Base-by-base conservation (phyloP, 2,888 invertebrate genomes). In the Euphydryas editha region DNA sequence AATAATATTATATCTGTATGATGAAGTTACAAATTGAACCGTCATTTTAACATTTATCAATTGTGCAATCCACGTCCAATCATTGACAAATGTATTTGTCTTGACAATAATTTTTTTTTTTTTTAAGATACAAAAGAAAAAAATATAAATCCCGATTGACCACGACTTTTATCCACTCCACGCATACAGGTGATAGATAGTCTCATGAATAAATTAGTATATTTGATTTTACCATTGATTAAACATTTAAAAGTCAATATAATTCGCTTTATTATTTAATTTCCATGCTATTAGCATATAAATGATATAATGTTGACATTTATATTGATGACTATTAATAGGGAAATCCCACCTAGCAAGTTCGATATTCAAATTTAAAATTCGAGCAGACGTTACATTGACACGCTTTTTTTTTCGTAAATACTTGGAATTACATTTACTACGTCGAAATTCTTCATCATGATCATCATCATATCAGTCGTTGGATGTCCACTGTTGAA, bases 221-320 rank as follows among this genome's bases (percentile, higher is more conserved):
- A 63, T 69, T 66, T 56, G 59, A 66, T 57, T 60, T 63, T 58
- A 46, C 51, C 24, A 60, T 59, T 61, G 68, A 62, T 65, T 62
- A 59, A 66, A 59, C 56, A 69, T 69, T 62, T 44, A 69, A 69
- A 60, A 62, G 39, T 59, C 59, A 59, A 56, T 65, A 54, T 59
- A 62, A 62, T n/a, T 59, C 46, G 59, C 59, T 47, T 54, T 24
- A 62, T 36, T 59, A 47, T 47, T 39, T 18, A 20, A 24, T 51
- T 56, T 56, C 51, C 20, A 58, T 30, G 42, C 30, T 4, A 58
- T 47, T 46, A 17, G 18, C 58, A 59, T 46, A 24, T 39, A 42
- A n/a, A 15, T 51, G 24, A 51, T 46, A 39, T 58, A 54, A 39
- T 30, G 42, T 58, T 61, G 49, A 62, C 54, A 46, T 58, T 58